Conservation (phyloP, 2,888 invertebrate genomes). For the Flexamia atlantica region DNA sequence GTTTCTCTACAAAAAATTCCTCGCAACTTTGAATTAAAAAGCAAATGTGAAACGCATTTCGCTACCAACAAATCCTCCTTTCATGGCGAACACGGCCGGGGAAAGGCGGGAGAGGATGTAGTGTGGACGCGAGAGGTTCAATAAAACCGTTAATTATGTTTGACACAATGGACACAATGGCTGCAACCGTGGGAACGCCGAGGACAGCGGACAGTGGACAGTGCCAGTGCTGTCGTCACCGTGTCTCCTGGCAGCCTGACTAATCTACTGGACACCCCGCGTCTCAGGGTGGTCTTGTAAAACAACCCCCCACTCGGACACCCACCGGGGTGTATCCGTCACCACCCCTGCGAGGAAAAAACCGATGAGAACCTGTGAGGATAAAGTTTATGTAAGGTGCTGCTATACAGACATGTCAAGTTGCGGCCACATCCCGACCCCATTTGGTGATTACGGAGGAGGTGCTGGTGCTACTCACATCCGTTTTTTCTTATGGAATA, state of each 20-base stretch:
- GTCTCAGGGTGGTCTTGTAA: constrained; percentile 3
- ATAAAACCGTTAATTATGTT: constrained; percentile 55
- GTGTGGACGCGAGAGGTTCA: constrained; percentile 10
- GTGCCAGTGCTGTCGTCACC: background rate
- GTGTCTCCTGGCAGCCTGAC: constrained; percentile 7
- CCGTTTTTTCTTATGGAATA: too few relatives aligned
- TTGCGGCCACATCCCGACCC: too few relatives aligned
- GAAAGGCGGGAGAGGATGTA: constrained; percentile 6
- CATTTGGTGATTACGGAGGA: too few relatives aligned
- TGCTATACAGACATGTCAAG: too few relatives aligned
- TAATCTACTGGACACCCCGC: background rate
- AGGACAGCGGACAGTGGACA: constrained; percentile 6
- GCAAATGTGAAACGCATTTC: too few relatives aligned
- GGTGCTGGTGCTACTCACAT: too few relatives aligned
- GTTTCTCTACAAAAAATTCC: too few relatives aligned
- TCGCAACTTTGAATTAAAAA: too few relatives aligned
- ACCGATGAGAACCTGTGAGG: too few relatives aligned
- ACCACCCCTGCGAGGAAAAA: too few relatives aligned
- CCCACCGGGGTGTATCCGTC: too few relatives aligned
- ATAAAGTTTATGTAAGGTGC: too few relatives aligned
- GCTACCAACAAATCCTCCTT: background rate
- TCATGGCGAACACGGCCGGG: background rate
- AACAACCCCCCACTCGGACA: background rate
- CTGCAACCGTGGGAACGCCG: constrained; percentile 42
- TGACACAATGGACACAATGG: constrained; percentile 50